Base-by-base conservation (phyloP, 1,140 invertebrate species). In the Proctacanthus coquilletti region DNA sequence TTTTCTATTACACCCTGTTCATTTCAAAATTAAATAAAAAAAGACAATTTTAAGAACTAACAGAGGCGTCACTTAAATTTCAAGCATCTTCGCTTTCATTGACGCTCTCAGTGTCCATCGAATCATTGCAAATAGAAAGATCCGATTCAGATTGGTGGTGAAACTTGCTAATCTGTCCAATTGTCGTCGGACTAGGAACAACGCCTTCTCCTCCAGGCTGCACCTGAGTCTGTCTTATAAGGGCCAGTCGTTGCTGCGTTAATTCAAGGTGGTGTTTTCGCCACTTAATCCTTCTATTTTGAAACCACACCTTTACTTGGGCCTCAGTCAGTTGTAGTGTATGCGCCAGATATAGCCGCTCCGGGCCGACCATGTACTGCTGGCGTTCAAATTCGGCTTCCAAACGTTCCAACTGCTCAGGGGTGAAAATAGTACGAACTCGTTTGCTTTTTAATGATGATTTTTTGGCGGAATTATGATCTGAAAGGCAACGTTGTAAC, bases 251-350 rank as follows among this genome's bases (percentile, higher is more conserved):
- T 44, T 91, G 86, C 53, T 91, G 87, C 23, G 89, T 87, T 42
- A 89, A 71, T 54, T 93, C 89, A 48, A 91, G 63, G 47, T 92
- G 85, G 48, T 92, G 82, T 51, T 95, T 95, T 15, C 91, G 68
- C 88, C 88, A 94, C 68, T 95, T 95, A 43, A 95, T 96, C 19
- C 92, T 70, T 17, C 92, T 69, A 60, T 96, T 96, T 63, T 94
- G 92, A 57, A 95, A 96, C 91, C 92, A 95, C 1, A 96, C 91
- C 62, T 96, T 96, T 0, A 95, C 83, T 70, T 91, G 85, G 4
- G 88, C 87, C 62, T 96, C 91, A 0, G 87, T 89, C 2, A 97
- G 65, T 41, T 85, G 77, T 1, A 96, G 65, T 0, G 81, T 77
- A 48, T 86, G 80, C 0, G 91, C 89, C 25, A 96, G 65, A 50